Base-by-base conservation (phyloP, 37 sponge, comb jelly and placozoan species). In the Dysidea cf. avara region DNA sequence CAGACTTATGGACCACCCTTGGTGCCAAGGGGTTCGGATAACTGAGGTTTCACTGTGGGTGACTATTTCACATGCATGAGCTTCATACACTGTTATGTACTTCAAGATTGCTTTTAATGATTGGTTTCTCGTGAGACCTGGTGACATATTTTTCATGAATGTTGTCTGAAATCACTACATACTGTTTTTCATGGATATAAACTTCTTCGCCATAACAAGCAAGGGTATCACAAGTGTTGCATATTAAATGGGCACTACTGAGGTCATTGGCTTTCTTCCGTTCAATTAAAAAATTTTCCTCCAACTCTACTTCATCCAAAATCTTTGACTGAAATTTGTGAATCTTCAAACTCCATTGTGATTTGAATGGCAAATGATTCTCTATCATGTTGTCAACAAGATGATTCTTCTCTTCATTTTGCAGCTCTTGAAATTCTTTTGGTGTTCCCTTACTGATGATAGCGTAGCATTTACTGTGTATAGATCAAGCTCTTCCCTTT, bases 401-500 rank as follows among this genome's bases (percentile, higher is more conserved):
- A n/a, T 46, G 49, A 31, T 68, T 53, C 26, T 30, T 37, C 53
- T 68, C 69, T 11, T 68, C 32, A 7, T 68, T 68, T 22, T 51
- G 20, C 24, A 68, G 16, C 22, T 51, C 69, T 50, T 68, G 51
- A 34, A 34, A 68, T 47, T 68, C 69, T 47, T 21, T 68, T 53
- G 17, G 49, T 33, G 66, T 43, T 1, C 66, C 66, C 13, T 14
- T 34, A 9, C 53, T 47, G 26, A 68, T 31, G 7, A 68, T 68
- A 24, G 53, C 51, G 53, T 33, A 68, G 28, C 69, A 68, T 17
- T 68, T 13, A 53, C 69, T 68, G 1, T 68, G 53, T 17, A 52
- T 53, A 3, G 69, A 51, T 53, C 69, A 52, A 1, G 69, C 69
- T 20, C 69, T 14, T 1, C n/a, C 69, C 69, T 29, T 68, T 51